phyloP scores from a whole-genome alignment of 2,888 invertebrate genomes.

The Drosophila affinis region DNA sequence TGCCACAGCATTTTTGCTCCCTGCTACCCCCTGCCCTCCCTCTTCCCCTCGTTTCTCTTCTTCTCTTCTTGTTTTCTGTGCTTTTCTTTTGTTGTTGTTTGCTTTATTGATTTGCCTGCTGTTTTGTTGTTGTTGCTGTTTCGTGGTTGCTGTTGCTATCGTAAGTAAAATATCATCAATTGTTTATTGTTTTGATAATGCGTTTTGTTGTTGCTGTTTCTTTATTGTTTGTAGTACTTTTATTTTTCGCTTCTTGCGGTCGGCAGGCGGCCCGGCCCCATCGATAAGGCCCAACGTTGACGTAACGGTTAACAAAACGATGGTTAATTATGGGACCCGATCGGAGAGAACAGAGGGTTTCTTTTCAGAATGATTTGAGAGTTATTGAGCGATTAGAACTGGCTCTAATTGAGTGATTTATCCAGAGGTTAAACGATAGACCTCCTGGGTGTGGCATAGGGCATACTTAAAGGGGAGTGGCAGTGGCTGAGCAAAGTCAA shows the following conservation, averaged over 20 bases:
- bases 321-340: conserved; percentile 27
- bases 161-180: conserved; percentile 72
- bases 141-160: conserved; percentile 43
- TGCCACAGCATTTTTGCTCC: conserved; percentile 52
- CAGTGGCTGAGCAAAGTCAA: background rate
- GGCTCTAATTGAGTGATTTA: background rate
- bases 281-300: conserved; percentile 27
- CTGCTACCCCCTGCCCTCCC: background rate
- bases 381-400: background rate
- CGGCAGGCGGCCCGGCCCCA: background rate
- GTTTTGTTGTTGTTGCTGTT: conserved; percentile 13
- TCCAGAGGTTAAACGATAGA: background rate
- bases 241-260: background rate
- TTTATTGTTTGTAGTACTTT: conserved; percentile 54
- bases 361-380: background rate
- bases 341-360: conserved; percentile 3
- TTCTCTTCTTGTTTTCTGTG: conserved; percentile 17
- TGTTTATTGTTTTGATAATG: conserved; percentile 78
- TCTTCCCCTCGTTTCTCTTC: background rate
- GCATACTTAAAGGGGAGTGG: background rate
- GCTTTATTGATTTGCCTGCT: conserved; percentile 40
- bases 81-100: conserved; percentile 22
- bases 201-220: conserved; percentile 48
- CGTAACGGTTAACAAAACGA: conserved; percentile 24
- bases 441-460: background rate